Evolutionary conservation across 2,113 vertebrate genomes (phyloP), one percentile per base, ranked within the genome.

Genomic region (Porphyrio hochstetteri): DNA sequence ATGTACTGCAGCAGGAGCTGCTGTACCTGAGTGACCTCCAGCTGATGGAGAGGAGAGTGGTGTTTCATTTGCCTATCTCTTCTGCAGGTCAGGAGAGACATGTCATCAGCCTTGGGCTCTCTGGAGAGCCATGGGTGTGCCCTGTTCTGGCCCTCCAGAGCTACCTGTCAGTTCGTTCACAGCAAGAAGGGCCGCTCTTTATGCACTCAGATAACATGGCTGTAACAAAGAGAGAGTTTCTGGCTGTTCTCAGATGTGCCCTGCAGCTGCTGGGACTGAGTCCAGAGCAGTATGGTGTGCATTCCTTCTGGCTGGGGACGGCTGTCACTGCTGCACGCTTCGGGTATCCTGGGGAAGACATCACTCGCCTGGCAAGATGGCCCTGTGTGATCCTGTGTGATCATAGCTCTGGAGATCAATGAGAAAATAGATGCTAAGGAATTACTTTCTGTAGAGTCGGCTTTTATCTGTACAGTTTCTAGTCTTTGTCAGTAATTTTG

Each of bases 241-340:
- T 92, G 77, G 23, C 29, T 0, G 12, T 96, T 2, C 57, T 97
- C 5, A 15, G 40, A 0, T 7, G 31, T 2, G 42, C 89, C 20
- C 63, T 97, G 60, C 12, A 3, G 38, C 44, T 83, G 25, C 61
- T 97, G 78, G 95, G 93, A 7, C 79, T 94, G 46, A 13, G 29
- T 11, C 81, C 82, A 0, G 68, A 94, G 69, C 61, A 74, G 5
- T 97, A 90, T 4, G 64, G 92, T 0, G 60, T 69, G 13, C 76
- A 94, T 12, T 97, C 96, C 42, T 97, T 97, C 87, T 93, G 97
- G 92, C 11, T 96, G 69, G 95, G 96, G 0, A 79, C 95, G 1
- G 63, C 92, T 2, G 2, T 95, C 29, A 93, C 92, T 0, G 79
- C 89, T 16, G 76, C 28, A 0, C 25, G 36, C 64, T 93, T 14